Percentiles rank a stretch among this genome's conserved stretches.
These are phyloP conservation scores for Rousettus madagascariensis DNA, from an alignment of 2,797 vertebrate species.

Conservation along the genomic window DNA sequence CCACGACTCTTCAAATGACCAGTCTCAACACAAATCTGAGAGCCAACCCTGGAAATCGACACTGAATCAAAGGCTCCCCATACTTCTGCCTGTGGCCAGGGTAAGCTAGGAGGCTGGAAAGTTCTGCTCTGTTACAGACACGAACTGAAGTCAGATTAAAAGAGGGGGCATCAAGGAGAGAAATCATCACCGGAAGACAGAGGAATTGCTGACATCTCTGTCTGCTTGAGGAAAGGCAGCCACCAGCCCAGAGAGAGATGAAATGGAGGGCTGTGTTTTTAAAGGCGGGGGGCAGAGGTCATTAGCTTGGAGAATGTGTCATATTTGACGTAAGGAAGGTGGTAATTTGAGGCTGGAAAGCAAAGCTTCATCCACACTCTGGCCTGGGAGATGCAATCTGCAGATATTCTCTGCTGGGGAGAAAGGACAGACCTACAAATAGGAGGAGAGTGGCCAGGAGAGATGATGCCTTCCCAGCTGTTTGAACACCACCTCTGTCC, in stretches of 20 bases:
- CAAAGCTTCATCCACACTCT: not conserved
- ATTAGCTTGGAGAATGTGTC: conserved; percentile 66
- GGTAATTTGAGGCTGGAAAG: conserved; percentile 63
- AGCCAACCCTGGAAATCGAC: not conserved
- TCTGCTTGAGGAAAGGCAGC: not conserved
- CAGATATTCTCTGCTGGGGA: not conserved
- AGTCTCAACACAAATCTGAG: not conserved
- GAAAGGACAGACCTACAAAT: not conserved
- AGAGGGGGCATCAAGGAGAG: conserved; percentile 25
- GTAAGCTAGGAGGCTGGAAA: not conserved
- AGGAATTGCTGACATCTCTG: not conserved
- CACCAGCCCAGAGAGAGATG: conserved; percentile 57
- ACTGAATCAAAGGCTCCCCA: not conserved
- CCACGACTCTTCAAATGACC: not conserved
- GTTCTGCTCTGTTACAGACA: not conserved
- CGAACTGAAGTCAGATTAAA: not conserved
- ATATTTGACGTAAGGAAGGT: conserved; percentile 66
- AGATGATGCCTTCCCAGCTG: not conserved
- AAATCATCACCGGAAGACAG: conserved; percentile 56
- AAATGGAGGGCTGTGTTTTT: conserved; percentile 46
- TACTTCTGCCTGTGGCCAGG: not conserved
- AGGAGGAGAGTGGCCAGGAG: not conserved
- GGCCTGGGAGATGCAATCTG: conserved; percentile 9
- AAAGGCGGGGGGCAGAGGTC: conserved; percentile 60
- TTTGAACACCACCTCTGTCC: not conserved